phyloP scores from a whole-genome alignment of 2,113 vertebrate genomes.

The Notechis scutatus region DNA sequence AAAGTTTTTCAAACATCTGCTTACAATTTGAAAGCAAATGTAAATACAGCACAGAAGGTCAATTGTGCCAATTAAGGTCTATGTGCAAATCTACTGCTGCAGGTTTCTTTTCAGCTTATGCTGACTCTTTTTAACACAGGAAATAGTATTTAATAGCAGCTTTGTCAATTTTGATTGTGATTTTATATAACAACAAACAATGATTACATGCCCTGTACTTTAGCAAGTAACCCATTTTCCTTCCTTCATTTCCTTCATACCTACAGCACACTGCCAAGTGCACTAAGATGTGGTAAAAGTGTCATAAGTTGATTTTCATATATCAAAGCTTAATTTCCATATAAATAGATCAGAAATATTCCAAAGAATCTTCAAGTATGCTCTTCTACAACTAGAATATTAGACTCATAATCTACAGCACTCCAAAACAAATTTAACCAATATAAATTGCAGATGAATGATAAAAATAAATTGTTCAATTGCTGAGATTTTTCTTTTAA shows the following conservation, averaged over 20 bases:
- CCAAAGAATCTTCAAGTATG: conserved; percentile 38
- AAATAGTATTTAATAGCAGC: conserved; percentile 83
- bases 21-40: conserved; percentile 95
- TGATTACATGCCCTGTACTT: conserved; percentile 58
- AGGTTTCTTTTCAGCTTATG: conserved; percentile 74
- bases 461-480: conserved; percentile 16
- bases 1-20: conserved; percentile 85
- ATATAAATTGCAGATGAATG: conserved; percentile 8
- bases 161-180: conserved; percentile 82
- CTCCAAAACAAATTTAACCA: conserved; percentile 18
- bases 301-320: conserved; percentile 50
- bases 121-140: conserved; percentile 77
- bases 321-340: conserved; percentile 55
- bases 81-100: conserved; percentile 83
- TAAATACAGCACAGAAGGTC: conserved; percentile 89
- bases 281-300: conserved; percentile 38
- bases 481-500: not conserved
- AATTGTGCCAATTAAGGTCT: conserved; percentile 91
- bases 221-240: conserved; percentile 63
- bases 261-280: conserved; percentile 41
- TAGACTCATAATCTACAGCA: conserved; percentile 21
- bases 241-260: conserved; percentile 49
- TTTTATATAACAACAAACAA: conserved; percentile 79
- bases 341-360: conserved; percentile 44
- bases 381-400: conserved; percentile 37